A percentile compares a stretch with the other conserved stretches of the same genome.
Conservation (phyloP, 1,140 invertebrate genomes). For the Nasonia longicornis region DNA sequence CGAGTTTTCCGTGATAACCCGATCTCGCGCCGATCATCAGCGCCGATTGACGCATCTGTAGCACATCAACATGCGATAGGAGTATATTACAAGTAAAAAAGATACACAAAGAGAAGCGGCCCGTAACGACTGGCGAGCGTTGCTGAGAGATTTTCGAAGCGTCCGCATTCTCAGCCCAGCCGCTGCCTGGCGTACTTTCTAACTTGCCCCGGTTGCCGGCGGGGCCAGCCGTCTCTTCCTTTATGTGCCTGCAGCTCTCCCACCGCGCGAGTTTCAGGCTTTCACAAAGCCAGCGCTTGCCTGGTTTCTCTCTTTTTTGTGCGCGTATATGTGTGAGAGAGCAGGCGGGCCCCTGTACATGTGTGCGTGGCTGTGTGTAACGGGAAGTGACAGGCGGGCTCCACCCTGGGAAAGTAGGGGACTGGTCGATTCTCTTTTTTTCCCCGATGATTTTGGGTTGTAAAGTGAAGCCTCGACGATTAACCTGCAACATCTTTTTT, state of each 20-base stretch:
- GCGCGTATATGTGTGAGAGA: background rate
- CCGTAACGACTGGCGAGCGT: background rate
- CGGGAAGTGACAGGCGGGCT: background rate
- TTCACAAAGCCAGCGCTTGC: slow-evolving; percentile 3
- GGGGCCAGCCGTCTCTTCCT: background rate
- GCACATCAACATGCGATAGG: too few relatives aligned
- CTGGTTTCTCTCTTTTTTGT: background rate
- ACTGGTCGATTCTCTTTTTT: background rate
- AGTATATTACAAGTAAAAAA: background rate
- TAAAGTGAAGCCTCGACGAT: background rate
- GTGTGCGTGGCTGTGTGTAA: background rate
- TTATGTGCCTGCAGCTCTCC: background rate
- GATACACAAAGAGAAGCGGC: background rate
- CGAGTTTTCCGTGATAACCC: background rate
- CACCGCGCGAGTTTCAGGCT: background rate
- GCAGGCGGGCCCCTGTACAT: background rate
- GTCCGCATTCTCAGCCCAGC: background rate
- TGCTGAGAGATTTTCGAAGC: background rate
- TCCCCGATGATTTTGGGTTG: background rate
- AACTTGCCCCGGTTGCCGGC: slow-evolving; percentile 27
- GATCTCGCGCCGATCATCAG: background rate
- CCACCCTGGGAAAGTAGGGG: background rate
- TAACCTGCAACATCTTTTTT: background rate
- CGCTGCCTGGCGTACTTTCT: slow-evolving; percentile 28
- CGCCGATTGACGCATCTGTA: background rate